Base-by-base conservation (phyloP, 2,888 invertebrate genomes). In the Holacanthella duospinosa region DNA sequence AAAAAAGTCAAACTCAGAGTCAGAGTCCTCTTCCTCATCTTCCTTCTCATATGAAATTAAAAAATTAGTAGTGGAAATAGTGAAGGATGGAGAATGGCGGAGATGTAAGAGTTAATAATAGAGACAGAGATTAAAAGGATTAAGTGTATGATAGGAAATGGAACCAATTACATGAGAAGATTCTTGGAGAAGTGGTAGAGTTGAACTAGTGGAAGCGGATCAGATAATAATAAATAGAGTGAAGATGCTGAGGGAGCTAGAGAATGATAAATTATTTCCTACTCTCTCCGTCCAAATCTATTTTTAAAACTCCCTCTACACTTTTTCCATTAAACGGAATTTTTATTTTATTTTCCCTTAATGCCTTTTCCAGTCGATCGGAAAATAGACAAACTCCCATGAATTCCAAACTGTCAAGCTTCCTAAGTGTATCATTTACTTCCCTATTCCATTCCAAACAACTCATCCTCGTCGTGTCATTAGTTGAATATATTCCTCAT, bases 341-440 rank as follows among this genome's bases (percentile, higher is more conserved):
- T 29, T n/a, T 24, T 57, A 36, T 43, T 58, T 44, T 44, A 59
- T 59, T 44, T 43, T 43, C 43, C 25, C 59, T 26, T 59, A 43
- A 44, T 43, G 26, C 12, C 59, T 27, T 19, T 59, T 59, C 48
- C 48, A 48, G 16, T 48, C 48, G 48, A 48, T 48, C 48, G 48
- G 48, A 21, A 48, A 48, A 48, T 48, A 48, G 48, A 48, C 19
- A 21, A 21, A 48, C 12, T 48, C 21, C 48, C 6, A 48, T 48
- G 48, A 48, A 48, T 48, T 21, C 48, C 19, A 48, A 21, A n/a
- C 48, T 48, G 48, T 48, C 48, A 48, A 4, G 16, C 48, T 48
- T 4, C 48, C 21, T 48, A 48, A 48, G 48, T 48, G 48, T 48
- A 48, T 48, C 48, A 48, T 48, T 48, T 48, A 48, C 48, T 48